Percentiles rank a stretch among this genome's conserved stretches.
Evolutionary conservation across 2,113 vertebrate genomes (phyloP).

Genomic region (Hydrochoerus hydrochaeris): DNA sequence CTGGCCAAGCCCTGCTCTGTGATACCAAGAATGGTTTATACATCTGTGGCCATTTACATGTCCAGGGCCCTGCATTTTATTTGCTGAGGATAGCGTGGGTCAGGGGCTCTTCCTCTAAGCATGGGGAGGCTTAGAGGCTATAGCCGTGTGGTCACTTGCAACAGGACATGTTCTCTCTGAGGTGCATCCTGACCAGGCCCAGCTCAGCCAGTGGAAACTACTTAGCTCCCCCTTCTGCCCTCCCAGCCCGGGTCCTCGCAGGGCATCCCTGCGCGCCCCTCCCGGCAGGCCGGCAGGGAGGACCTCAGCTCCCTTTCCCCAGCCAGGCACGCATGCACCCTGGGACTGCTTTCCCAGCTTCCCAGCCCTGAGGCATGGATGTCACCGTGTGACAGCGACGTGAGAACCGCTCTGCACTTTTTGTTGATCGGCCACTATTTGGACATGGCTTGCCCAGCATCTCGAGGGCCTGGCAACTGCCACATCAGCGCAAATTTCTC

Average conservation of each 20-base stretch:
- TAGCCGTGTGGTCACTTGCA: background rate
- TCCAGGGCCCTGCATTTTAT: background rate
- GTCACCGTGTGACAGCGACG: background rate
- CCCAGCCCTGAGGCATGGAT: background rate
- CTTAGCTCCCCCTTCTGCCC: background rate
- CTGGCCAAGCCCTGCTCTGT: background rate
- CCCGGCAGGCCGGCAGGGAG: background rate
- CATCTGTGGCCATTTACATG: background rate
- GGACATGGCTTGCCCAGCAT: slow-evolving; percentile 76
- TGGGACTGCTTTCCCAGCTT: background rate
- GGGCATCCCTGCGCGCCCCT: rapidly evolving
- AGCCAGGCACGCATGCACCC: background rate
- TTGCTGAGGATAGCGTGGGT: rapidly evolving
- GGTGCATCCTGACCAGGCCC: background rate
- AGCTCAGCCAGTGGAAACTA: background rate
- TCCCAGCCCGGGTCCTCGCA: background rate
- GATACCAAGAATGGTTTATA: rapidly evolving
- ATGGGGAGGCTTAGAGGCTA: rapidly evolving
- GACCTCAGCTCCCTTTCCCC: rapidly evolving
- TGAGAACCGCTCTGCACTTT: slow-evolving; percentile 80
- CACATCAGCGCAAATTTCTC: slow-evolving; percentile 88
- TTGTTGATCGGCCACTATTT: slow-evolving; percentile 72
- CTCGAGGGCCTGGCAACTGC: slow-evolving; percentile 82
- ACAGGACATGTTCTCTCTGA: rapidly evolving
- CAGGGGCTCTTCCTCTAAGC: rapidly evolving